Evolutionary conservation across 2,888 invertebrate species (phyloP).

Genomic region (Campopleginae sp.): DNA sequence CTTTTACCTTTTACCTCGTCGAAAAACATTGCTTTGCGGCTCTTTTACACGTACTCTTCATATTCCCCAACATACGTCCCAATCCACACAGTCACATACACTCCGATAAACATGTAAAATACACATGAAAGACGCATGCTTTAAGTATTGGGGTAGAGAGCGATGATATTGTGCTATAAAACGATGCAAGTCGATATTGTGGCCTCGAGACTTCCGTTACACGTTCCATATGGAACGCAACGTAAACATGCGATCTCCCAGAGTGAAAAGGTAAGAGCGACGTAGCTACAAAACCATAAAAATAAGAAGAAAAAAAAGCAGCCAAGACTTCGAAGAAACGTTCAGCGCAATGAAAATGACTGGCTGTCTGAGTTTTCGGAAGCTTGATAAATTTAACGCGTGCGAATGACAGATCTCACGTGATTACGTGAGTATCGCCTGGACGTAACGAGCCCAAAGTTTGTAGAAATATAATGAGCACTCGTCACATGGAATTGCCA

Average conservation of each 20-base stretch:
- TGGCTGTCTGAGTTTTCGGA: neutral
- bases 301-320: neutral
- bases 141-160: constrained; percentile 35
- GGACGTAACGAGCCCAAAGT: neutral
- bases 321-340: neutral
- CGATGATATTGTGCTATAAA: constrained; percentile 45
- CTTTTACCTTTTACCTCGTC: constrained; percentile 54
- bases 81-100: no score
- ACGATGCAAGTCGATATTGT: constrained; percentile 55
- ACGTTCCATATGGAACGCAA: constrained; percentile 49
- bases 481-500: neutral
- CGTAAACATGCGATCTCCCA: constrained; percentile 60
- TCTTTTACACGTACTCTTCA: constrained; percentile 42
- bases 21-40: constrained; percentile 54
- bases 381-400: neutral
- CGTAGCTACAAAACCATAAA: constrained; percentile 9
- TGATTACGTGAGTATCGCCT: neutral
- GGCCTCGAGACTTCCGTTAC: constrained; percentile 65
- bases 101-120: neutral
- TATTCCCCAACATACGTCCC: constrained; percentile 15
- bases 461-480: neutral
- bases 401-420: no score
- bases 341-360: neutral
- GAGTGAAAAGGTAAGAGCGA: constrained; percentile 14
- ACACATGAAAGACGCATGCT: constrained; percentile 35